Evolutionary conservation across 2,797 vertebrate species (phyloP), one percentile per base, ranked within the genome.

Genomic region (Dromococcyx pavoninus): DNA sequence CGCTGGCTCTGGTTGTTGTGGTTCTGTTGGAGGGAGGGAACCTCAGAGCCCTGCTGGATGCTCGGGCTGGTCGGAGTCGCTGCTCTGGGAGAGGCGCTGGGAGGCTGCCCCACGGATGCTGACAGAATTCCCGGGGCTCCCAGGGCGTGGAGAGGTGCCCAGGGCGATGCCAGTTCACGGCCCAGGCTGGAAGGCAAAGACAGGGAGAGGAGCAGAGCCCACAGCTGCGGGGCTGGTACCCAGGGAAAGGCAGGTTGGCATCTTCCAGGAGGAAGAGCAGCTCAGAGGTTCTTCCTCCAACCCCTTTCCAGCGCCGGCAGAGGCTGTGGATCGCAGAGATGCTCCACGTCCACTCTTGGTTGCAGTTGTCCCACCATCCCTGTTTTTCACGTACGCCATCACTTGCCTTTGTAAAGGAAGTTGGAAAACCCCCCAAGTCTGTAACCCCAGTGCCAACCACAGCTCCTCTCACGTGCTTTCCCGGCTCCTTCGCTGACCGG

Each of bases 1-100:
- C 1, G 5, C 30, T 25, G 10, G 2, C 9, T 2, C 62, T 43
- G 22, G 17, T 19, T 5, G 17, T 9, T 4, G 2, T 2, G 37
- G 16, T 23, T 24, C 19, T 1, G 33, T 4, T 4, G 44, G 51
- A 35, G 58, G 58, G 84, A 71, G 58, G 56, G 25, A 11, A 12
- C 35, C 61, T 11, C 1, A 10, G 24, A 7, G n/a, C 61, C 15
- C 37, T 13, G 7, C 25, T 23, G 73, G 78, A 3, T 2, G 16
- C 66, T 27, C 21, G 7, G 2, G 46, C 22, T 41, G 39, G 39
- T 41, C 14, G 39, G 39, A 3, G 46, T 7, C 11, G 4, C 58
- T 9, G 67, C 17, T 28, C 16, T 19, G 10, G 48, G 57, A 58
- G 24, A 43, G 69, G 6, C 18, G 0, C 84, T 1, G 58, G 51